Evolutionary conservation across 2,113 vertebrate species (phyloP), one percentile per base, ranked within the genome.

Genomic region (Natator depressus): DNA sequence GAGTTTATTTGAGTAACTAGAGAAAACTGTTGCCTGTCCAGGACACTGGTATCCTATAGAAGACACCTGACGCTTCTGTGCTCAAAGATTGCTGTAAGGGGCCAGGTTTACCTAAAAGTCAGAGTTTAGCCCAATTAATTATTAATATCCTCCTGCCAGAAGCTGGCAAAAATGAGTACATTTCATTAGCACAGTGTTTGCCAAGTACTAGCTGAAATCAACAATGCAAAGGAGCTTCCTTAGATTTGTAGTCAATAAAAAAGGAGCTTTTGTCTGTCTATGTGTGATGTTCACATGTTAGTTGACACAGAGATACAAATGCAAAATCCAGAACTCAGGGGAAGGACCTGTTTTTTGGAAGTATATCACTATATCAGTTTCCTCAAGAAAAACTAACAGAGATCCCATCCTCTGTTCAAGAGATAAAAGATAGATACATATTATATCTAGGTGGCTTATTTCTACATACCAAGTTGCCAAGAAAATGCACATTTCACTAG

Each of bases 211-310:
- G 53, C 90, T 91, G 87, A 97, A 78, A n/a, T n/a, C 62, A 65
- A 83, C 85, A 93, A 89, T 51, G 93, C 72, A 69, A 83, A 97
- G 93, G 87, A 94, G 96, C 95, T 96, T 87, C 93, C 75, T 93
- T 95, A 96, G 92, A 96, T 95, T 95, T 2, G 78, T 82, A 95
- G 96, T 93, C 89, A 85, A 80, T 80, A 93, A 95, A 93, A 95
- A 88, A 93, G 83, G 87, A 94, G 87, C 29, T 93, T 92, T 93
- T 86, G 80, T 95, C 87, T 95, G 84, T 91, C 57, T 85, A 72
- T 94, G 85, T 76, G 72, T 83, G 88, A 89, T 96, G 96, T 96
- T 94, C 79, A 53, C 25, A 17, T 79, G 85, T 91, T 95, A 53
- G 80, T 90, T 95, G 95, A 92, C 84, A 91, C 4, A 29, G 72